Evolutionary conservation across 2,113 vertebrate species (phyloP).

Genomic region (Ploceus nigricollis): DNA sequence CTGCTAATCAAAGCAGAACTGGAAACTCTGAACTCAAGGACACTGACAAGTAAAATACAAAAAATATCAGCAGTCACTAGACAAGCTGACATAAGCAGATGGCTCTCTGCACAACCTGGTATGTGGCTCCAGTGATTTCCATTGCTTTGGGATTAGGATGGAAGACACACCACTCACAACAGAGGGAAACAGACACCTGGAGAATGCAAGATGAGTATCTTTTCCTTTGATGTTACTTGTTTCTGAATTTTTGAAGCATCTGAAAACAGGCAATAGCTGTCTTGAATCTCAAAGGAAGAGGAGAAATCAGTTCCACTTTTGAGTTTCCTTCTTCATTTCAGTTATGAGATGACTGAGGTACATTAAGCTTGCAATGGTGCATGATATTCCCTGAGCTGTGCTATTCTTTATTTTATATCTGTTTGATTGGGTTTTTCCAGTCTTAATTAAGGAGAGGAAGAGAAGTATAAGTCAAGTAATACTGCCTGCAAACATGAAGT

Average conservation of each 20-base stretch:
- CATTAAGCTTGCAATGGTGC: background rate
- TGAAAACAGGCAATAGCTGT: background rate
- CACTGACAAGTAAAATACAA: background rate
- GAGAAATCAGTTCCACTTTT: background rate
- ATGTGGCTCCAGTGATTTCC: background rate
- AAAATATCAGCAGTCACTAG: background rate
- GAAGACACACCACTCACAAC: background rate
- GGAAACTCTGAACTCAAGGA: background rate
- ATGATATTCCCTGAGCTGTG: background rate
- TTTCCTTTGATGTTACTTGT: background rate
- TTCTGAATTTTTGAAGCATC: background rate
- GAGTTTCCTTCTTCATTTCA: background rate
- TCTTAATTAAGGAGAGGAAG: slow-evolving; percentile 15
- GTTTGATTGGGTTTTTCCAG: background rate
- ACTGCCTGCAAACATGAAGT: background rate
- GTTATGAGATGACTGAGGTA: background rate
- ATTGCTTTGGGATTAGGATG: background rate
- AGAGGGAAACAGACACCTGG: background rate
- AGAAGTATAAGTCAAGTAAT: background rate
- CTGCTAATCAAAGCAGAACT: background rate
- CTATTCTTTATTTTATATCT: background rate
- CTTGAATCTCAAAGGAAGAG: background rate
- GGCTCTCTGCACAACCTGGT: background rate
- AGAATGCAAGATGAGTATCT: background rate
- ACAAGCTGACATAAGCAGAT: background rate